These are phyloP conservation scores for Arenaria interpres DNA, from an alignment of 2,113 vertebrate species.

Conservation along the genomic window DNA sequence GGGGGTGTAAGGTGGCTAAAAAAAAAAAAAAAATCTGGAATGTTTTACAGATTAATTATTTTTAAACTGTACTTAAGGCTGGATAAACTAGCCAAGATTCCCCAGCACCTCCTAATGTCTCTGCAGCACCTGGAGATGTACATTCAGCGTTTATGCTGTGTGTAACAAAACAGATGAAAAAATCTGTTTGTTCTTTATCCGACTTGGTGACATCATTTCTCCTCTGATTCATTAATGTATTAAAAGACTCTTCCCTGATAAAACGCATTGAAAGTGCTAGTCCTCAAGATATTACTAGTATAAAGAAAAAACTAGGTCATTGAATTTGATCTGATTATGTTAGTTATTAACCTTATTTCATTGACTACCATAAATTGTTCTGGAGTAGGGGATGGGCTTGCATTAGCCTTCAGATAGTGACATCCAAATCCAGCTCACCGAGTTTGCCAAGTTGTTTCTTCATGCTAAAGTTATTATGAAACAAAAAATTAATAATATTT, in stretches of 20 bases:
- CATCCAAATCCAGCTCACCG: background rate
- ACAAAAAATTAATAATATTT: background rate
- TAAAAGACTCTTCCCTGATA: background rate
- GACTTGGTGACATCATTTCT: background rate
- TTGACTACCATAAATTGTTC: background rate
- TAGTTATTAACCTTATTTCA: constrained; percentile 21
- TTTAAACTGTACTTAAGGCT: background rate
- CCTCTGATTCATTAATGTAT: background rate
- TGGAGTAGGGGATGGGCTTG: background rate
- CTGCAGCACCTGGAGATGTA: background rate
- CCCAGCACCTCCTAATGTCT: background rate
- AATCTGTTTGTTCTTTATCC: background rate
- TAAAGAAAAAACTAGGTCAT: background rate
- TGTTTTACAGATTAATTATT: background rate
- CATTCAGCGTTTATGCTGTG: background rate
- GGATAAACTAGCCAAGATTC: background rate
- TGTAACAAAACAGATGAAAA: background rate
- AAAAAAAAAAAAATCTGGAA: background rate
- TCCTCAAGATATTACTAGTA: background rate
- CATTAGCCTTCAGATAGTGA: constrained; percentile 2
- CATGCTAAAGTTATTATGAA: constrained; percentile 37
- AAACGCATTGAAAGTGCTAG: background rate
- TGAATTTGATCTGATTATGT: constrained; percentile 15
- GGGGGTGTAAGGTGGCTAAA: background rate
- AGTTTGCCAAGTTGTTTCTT: constrained; percentile 33